phyloP scores from a whole-genome alignment of 2,888 invertebrate genomes.

The Bhutanitis thaidina region DNA sequence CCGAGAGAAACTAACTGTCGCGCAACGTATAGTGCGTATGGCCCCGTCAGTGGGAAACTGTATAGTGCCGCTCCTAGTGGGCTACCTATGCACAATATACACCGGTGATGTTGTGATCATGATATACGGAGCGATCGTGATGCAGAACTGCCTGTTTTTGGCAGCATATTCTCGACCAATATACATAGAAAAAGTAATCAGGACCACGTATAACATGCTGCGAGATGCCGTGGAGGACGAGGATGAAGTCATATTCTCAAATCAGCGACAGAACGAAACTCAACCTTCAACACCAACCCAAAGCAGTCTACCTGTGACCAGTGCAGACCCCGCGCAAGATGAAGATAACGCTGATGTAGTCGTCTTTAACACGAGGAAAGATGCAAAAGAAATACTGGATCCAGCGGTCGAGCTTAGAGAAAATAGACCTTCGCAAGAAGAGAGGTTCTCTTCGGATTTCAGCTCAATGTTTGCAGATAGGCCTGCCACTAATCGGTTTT shows the following conservation, averaged over 20 bases:
- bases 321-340: slow-evolving; percentile 38
- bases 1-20: slow-evolving; percentile 72
- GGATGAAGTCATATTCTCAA: slow-evolving; percentile 80
- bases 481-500: slow-evolving; percentile 42
- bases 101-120: slow-evolving; percentile 67
- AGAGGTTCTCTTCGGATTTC: slow-evolving; percentile 58
- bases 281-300: slow-evolving; percentile 22
- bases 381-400: slow-evolving; percentile 63
- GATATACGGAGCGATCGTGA: slow-evolving; percentile 78
- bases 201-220: slow-evolving; percentile 67
- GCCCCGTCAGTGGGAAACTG: slow-evolving; percentile 77
- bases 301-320: slow-evolving; percentile 28
- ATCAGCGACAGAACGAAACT: slow-evolving; percentile 37
- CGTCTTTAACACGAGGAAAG: slow-evolving; percentile 58
- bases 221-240: slow-evolving; percentile 70
- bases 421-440: slow-evolving; percentile 31
- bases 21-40: slow-evolving; percentile 73
- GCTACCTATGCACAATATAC: slow-evolving; percentile 64
- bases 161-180: slow-evolving; percentile 76
- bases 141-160: slow-evolving; percentile 78
- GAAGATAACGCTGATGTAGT: slow-evolving; percentile 64
- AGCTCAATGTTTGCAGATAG: slow-evolving; percentile 40
- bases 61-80: slow-evolving; percentile 70
- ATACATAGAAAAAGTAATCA: slow-evolving; percentile 71
- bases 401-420: slow-evolving; percentile 55